A percentile compares a stretch with the other conserved stretches of the same genome.
Evolutionary conservation across 2,797 vertebrate species (phyloP).

Genomic region (Nannoperca australis): DNA sequence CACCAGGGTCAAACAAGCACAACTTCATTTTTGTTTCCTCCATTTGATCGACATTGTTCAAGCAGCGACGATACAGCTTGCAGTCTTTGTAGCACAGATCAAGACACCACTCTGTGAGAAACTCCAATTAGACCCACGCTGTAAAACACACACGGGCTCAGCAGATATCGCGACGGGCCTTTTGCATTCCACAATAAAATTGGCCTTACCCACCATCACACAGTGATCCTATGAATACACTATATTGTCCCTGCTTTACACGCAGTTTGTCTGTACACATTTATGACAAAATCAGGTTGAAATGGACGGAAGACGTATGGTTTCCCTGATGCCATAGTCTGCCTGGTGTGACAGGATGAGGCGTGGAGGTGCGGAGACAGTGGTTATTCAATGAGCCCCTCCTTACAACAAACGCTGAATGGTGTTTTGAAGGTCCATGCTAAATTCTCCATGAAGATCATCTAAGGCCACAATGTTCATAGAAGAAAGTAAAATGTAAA

Average conservation of each 20-base stretch:
- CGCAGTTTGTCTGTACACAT: constrained; percentile 50
- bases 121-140: constrained; percentile 17
- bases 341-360: constrained; percentile 73
- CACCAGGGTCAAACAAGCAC: constrained; percentile 46
- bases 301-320: constrained; percentile 78
- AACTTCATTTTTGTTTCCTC: constrained; percentile 15
- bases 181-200: constrained; percentile 34
- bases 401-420: constrained; percentile 48
- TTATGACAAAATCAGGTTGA: constrained; percentile 50
- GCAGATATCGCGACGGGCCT: constrained; percentile 32
- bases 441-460: constrained; percentile 78
- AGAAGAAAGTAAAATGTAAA: constrained; percentile 81
- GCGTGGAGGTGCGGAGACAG: constrained; percentile 67
- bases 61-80: constrained; percentile 55
- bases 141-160: constrained; percentile 25
- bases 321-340: constrained; percentile 79
- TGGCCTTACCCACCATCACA: constrained; percentile 32
- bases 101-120: constrained; percentile 36
- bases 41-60: constrained; percentile 53
- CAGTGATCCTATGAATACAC: constrained; percentile 44
- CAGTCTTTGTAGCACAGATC: constrained; percentile 45
- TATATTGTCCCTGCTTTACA: constrained; percentile 24
- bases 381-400: constrained; percentile 69
- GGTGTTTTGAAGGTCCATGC: constrained; percentile 75
- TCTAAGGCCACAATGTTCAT: constrained; percentile 87